Conservation (phyloP, 2,888 invertebrate species). For the Eurytoma adleriae region DNA sequence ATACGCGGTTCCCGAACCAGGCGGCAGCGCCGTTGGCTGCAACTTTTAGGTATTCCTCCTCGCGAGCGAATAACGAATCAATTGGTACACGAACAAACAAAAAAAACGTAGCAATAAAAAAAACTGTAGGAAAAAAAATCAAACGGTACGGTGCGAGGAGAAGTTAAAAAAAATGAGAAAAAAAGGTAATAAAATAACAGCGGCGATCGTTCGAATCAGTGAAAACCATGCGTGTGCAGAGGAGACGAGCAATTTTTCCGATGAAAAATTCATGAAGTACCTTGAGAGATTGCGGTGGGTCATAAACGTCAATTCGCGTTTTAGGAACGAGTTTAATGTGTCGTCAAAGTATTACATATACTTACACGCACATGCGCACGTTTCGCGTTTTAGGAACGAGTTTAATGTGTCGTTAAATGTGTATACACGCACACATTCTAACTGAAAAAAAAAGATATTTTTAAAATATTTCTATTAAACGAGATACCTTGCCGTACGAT, state of each 20-base stretch:
- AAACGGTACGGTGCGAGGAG: neutral
- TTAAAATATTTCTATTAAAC: no score
- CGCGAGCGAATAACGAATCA: slow-evolving; percentile 34
- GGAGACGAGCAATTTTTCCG: neutral
- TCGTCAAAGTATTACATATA: neutral
- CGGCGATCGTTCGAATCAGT: neutral
- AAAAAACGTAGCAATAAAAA: slow-evolving; percentile 58
- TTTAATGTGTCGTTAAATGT: no score
- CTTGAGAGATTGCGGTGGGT: slow-evolving; percentile 8
- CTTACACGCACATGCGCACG: slow-evolving; percentile 10
- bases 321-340: neutral
- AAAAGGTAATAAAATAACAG: neutral
- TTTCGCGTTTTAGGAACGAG: neutral
- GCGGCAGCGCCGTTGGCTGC: slow-evolving; percentile 66
- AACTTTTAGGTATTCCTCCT: slow-evolving; percentile 65
- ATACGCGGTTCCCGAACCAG: neutral
- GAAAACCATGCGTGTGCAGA: neutral
- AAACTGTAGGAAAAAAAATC: neutral
- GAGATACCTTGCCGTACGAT: no score
- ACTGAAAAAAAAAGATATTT: slow-evolving; percentile 10
- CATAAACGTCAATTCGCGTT: slow-evolving; percentile 16
- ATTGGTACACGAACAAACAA: slow-evolving; percentile 11
- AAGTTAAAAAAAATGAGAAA: neutral
- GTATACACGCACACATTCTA: slow-evolving; percentile 24
- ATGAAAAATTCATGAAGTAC: slow-evolving; percentile 1